phyloP scores from a whole-genome alignment of 2,888 invertebrate genomes.

The Apeira syringaria region DNA sequence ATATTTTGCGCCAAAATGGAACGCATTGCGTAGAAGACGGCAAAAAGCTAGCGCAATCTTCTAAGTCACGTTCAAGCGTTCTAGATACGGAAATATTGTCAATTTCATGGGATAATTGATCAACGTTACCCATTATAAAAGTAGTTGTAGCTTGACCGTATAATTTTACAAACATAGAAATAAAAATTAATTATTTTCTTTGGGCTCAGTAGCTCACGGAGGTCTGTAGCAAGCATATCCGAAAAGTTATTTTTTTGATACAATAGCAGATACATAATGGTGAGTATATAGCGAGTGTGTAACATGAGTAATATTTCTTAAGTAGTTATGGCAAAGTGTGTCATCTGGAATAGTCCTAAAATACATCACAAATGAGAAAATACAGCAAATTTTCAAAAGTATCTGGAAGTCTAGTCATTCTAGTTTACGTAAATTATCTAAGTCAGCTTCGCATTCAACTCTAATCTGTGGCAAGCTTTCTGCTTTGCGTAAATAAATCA shows the following conservation, averaged over 20 bases:
- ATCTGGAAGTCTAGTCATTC: neutral
- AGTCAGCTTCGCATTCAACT: constrained; percentile 5
- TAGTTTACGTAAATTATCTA: constrained; percentile 2
- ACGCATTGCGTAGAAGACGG: no score
- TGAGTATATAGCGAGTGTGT: neutral
- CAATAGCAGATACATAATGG: neutral
- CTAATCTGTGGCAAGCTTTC: constrained; percentile 3
- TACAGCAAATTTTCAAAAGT: neutral
- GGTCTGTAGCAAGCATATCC: no score
- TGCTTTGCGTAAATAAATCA: constrained; percentile 13
- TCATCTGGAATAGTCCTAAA: no score
- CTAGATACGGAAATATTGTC: neutral
- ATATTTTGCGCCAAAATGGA: neutral
- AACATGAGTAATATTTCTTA: no score
- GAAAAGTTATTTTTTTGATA: no score
- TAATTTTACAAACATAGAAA: no score
- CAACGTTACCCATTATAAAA: neutral
- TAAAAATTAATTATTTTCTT: no score
- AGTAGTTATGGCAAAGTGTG: no score
- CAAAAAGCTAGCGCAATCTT: neutral
- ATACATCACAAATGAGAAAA: neutral
- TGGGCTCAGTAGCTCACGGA: no score
- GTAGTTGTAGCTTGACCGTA: neutral
- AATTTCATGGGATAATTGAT: neutral
- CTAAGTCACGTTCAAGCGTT: neutral